Evolutionary conservation across 2,797 vertebrate species (phyloP).

Genomic region (Stomatorhinus walkeri): DNA sequence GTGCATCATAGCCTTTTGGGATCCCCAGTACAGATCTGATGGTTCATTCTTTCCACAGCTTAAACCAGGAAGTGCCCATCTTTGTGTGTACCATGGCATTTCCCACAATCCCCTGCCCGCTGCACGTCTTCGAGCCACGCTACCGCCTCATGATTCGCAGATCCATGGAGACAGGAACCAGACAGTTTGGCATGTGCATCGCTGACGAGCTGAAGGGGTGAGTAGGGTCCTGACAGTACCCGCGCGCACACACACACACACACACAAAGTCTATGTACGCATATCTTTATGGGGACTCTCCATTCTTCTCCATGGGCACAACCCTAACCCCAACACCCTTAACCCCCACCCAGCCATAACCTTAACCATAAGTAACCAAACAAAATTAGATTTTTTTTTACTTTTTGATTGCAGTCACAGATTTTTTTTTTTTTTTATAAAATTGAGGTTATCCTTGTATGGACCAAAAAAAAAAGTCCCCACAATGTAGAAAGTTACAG

Average conservation of each 20-base stretch:
- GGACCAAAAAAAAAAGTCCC: background rate
- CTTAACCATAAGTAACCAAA: background rate
- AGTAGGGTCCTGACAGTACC: conserved; percentile 29
- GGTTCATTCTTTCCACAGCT: conserved; percentile 47
- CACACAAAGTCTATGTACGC: too few relatives aligned
- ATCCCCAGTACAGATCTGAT: background rate
- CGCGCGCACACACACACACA: background rate
- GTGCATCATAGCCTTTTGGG: background rate
- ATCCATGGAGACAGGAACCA: conserved; percentile 89
- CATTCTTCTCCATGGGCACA: background rate
- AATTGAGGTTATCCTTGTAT: background rate
- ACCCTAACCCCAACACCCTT: background rate
- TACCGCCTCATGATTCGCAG: conserved; percentile 90
- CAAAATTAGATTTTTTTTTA: background rate
- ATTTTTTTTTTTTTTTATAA: background rate
- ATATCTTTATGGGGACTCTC: background rate
- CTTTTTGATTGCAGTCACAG: background rate
- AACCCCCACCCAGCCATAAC: background rate
- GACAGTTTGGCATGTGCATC: conserved; percentile 89
- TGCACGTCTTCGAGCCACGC: conserved; percentile 85
- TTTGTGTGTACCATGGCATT: conserved; percentile 93
- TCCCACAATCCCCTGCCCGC: conserved; percentile 83
- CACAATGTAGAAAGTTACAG: background rate
- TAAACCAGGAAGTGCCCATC: conserved; percentile 92
- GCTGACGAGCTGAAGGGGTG: conserved; percentile 81